phyloP scores from a whole-genome alignment of 2,888 invertebrate genomes.

The Fragum sueziense region DNA sequence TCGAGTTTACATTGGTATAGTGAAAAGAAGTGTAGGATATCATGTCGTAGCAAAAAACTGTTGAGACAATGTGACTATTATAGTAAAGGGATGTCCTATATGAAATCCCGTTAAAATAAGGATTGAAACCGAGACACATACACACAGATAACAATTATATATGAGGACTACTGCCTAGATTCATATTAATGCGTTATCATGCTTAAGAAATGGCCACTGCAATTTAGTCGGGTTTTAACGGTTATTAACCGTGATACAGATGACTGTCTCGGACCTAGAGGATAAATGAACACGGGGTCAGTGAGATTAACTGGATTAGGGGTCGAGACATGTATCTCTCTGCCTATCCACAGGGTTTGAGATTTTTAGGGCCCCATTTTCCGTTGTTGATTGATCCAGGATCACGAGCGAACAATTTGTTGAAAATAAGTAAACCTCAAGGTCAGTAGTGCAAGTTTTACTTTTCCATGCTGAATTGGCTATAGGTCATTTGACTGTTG shows the following conservation, averaged over 20 bases:
- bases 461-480: no score
- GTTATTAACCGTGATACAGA: not conserved
- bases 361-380: constrained; percentile 8
- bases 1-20: no score
- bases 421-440: not conserved
- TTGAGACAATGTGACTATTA: no score
- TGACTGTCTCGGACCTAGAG: not conserved
- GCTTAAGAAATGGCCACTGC: constrained; percentile 3
- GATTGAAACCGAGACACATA: not conserved
- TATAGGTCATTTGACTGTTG: no score
- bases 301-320: not conserved
- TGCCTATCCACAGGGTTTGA: constrained; percentile 6
- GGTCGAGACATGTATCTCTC: constrained; percentile 14
- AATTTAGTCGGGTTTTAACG: not conserved
- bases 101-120: not conserved
- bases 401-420: not conserved
- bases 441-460: constrained; percentile 5
- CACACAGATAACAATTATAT: constrained; percentile 23
- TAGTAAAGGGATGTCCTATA: not conserved
- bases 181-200: constrained; percentile 20
- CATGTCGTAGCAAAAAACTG: no score
- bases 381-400: constrained; percentile 12
- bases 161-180: constrained; percentile 8
- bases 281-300: not conserved
- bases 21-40: no score